Conservation (phyloP, 2,888 invertebrate species). For the Noctua fimbriata region DNA sequence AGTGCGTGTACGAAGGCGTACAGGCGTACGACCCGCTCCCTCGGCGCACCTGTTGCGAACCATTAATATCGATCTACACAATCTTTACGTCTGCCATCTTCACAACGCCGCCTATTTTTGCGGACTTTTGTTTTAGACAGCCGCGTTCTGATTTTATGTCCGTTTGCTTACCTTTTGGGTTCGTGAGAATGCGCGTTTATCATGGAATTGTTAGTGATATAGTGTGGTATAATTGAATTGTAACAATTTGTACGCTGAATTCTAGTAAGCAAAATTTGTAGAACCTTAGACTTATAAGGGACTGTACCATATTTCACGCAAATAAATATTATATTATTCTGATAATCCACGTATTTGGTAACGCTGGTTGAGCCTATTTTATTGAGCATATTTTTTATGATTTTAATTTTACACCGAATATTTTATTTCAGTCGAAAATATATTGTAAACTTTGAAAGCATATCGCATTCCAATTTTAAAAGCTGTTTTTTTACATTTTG, state of each 20-base stretch:
- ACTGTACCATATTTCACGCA: not conserved
- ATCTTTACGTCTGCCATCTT: slow-evolving; percentile 49
- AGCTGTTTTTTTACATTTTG: slow-evolving; percentile 4
- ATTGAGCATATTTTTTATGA: not conserved
- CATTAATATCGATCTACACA: slow-evolving; percentile 60
- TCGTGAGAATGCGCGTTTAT: not conserved
- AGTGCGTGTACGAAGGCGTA: slow-evolving; percentile 42
- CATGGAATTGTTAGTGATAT: not conserved
- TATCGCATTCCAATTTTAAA: not conserved
- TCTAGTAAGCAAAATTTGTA: not conserved
- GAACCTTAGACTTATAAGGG: not conserved
- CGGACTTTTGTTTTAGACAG: slow-evolving; percentile 36
- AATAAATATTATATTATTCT: not conserved
- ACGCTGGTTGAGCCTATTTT: not conserved
- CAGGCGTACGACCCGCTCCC: slow-evolving; percentile 23
- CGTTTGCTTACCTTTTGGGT: not conserved
- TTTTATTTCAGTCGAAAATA: slow-evolving; percentile 5
- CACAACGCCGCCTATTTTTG: slow-evolving; percentile 24
- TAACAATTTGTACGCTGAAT: not conserved
- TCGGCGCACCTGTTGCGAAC: slow-evolving; percentile 64
- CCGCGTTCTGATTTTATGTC: slow-evolving; percentile 17
- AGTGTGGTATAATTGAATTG: not conserved
- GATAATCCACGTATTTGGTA: not conserved
- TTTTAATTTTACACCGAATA: not conserved
- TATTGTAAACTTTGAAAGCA: not conserved